A percentile compares a stretch with the other conserved stretches of the same genome.
Evolutionary conservation across 1,140 invertebrate species (phyloP).

Genomic region (Ruditapes philippinarum): DNA sequence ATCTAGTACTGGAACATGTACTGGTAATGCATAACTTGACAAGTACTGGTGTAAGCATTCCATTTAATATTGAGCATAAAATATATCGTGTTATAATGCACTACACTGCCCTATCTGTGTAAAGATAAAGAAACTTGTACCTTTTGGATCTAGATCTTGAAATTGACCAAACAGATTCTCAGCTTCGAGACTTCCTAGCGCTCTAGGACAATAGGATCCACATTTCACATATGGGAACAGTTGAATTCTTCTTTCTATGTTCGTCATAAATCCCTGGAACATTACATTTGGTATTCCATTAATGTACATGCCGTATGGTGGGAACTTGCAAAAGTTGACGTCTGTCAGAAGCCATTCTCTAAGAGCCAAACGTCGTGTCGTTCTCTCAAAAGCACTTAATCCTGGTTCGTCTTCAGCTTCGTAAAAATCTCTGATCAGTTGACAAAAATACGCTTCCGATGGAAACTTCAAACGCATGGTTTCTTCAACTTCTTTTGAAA

Average conservation of each 20-base stretch:
- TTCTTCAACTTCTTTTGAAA: conserved; percentile 42
- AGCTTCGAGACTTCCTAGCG: background rate
- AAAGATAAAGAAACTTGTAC: no score
- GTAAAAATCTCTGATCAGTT: conserved; percentile 40
- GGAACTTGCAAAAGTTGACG: background rate
- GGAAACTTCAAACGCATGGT: conserved; percentile 41
- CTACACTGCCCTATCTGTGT: no score
- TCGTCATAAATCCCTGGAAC: background rate
- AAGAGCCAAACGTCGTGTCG: background rate
- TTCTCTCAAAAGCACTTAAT: background rate
- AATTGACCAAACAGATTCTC: background rate
- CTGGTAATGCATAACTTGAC: no score
- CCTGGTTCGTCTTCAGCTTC: conserved; percentile 10
- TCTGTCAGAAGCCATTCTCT: background rate
- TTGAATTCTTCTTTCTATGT: background rate
- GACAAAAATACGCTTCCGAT: conserved; percentile 4
- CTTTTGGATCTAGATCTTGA: no score
- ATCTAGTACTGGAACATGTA: no score
- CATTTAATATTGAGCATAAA: no score
- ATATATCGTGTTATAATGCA: no score
- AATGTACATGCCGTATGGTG: background rate
- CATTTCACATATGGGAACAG: background rate
- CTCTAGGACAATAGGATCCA: background rate
- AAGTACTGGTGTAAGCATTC: no score
- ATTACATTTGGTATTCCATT: background rate